phyloP scores from a whole-genome alignment of 2,113 vertebrate genomes.

The Poeciliopsis occidentalis region DNA sequence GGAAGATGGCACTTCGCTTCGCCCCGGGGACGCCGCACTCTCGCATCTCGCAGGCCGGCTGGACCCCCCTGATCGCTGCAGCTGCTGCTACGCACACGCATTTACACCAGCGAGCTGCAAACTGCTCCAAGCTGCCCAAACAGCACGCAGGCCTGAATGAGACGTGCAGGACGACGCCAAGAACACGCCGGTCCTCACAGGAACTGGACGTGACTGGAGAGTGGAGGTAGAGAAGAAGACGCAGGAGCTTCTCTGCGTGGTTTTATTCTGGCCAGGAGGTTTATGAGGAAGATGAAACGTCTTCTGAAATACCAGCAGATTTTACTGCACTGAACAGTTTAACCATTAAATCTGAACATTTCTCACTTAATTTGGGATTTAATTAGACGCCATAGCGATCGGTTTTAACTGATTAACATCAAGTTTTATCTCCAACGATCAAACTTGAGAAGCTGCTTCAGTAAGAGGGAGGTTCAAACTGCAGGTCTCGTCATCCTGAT shows the following conservation, averaged over 20 bases:
- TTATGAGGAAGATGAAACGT: background rate
- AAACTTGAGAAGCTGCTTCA: background rate
- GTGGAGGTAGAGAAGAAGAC: background rate
- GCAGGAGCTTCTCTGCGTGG: background rate
- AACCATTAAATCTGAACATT: no score
- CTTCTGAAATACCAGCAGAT: background rate
- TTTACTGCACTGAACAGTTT: background rate
- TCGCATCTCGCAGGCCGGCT: conserved; percentile 68
- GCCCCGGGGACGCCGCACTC: conserved; percentile 59
- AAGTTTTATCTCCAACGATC: background rate
- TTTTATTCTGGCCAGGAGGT: background rate
- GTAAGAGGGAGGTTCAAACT: background rate
- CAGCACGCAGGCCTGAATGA: conserved; percentile 43
- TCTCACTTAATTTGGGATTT: no score
- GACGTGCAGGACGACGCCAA: conserved; percentile 52
- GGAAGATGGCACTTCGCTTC: conserved; percentile 64
- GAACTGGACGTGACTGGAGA: conserved; percentile 6
- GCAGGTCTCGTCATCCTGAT: background rate
- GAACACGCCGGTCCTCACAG: conserved; percentile 53
- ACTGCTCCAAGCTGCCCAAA: conserved; percentile 54
- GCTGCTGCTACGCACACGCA: conserved; percentile 46
- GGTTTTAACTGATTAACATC: no score
- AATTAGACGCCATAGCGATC: no score
- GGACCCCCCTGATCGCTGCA: conserved; percentile 67
- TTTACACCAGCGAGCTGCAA: conserved; percentile 42